A percentile compares a stretch with the other conserved stretches of the same genome.
Conservation (phyloP, 2,888 invertebrate species). For the Caenorhabditis sp. region DNA sequence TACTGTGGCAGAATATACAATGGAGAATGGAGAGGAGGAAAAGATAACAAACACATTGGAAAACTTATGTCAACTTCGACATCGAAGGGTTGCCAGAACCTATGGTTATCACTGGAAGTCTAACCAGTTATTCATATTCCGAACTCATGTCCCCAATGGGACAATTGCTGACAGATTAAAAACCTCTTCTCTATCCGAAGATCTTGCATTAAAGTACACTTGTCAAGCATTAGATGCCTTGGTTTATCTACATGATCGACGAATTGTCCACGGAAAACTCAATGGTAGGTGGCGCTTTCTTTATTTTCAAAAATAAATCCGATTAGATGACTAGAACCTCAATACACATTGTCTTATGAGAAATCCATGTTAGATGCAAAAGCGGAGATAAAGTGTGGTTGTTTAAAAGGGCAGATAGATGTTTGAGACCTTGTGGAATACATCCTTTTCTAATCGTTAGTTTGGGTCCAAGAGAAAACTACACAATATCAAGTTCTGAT, state of each 20-base stretch:
- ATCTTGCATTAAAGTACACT: slow-evolving; percentile 37
- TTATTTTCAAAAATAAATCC: too few relatives aligned
- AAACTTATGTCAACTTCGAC: slow-evolving; percentile 24
- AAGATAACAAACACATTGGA: slow-evolving; percentile 27
- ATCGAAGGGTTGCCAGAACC: slow-evolving; percentile 33
- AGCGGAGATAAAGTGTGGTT: too few relatives aligned
- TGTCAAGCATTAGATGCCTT: slow-evolving; percentile 38
- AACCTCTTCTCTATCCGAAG: slow-evolving; percentile 22
- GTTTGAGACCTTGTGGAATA: too few relatives aligned
- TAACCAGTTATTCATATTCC: slow-evolving; percentile 33
- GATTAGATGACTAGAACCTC: too few relatives aligned
- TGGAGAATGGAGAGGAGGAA: slow-evolving; percentile 11
- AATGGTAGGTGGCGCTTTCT: slow-evolving; percentile 24
- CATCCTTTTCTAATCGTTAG: too few relatives aligned
- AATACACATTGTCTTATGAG: too few relatives aligned
- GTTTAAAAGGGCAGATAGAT: too few relatives aligned
- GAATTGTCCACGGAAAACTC: slow-evolving; percentile 42
- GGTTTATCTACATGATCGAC: slow-evolving; percentile 35
- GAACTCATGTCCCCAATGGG: slow-evolving; percentile 43
- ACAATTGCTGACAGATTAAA: slow-evolving; percentile 46
- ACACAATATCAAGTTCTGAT: too few relatives aligned
- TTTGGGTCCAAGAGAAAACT: too few relatives aligned
- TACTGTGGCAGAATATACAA: slow-evolving; percentile 30
- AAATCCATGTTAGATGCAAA: too few relatives aligned
- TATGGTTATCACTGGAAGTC: slow-evolving; percentile 22